phyloP scores from a whole-genome alignment of 2,113 vertebrate species.

The Mola mola region DNA sequence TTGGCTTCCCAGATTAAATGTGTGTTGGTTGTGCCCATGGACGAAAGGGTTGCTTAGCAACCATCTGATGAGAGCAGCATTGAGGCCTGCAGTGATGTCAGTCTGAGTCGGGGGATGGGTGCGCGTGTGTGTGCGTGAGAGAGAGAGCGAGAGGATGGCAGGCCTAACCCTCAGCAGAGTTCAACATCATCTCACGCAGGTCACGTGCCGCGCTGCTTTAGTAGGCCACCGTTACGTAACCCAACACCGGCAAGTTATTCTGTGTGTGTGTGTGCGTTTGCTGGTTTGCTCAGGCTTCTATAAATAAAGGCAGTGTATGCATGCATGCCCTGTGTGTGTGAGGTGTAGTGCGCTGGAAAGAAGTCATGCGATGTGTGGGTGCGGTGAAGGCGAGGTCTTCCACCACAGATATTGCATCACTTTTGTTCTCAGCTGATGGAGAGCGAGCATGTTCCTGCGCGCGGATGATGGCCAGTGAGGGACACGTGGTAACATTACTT shows the following conservation, averaged over 20 bases:
- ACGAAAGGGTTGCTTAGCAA: slow-evolving; percentile 80
- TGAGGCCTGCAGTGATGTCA: slow-evolving; percentile 71
- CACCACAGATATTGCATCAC: slow-evolving; percentile 38
- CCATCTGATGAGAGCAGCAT: slow-evolving; percentile 70
- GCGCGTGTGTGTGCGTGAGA: slow-evolving; percentile 22
- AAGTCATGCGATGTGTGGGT: slow-evolving; percentile 48
- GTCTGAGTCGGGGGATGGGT: slow-evolving; percentile 61
- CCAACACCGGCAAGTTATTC: slow-evolving; percentile 27
- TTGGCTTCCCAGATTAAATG: slow-evolving; percentile 70
- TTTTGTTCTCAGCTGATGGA: slow-evolving; percentile 37
- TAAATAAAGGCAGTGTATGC: slow-evolving; percentile 57
- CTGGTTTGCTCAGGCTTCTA: slow-evolving; percentile 32
- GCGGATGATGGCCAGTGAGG: not conserved
- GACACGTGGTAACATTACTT: slow-evolving; percentile 14
- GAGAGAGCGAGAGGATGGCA: slow-evolving; percentile 23
- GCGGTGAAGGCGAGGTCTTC: slow-evolving; percentile 41
- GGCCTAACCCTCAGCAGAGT: slow-evolving; percentile 63
- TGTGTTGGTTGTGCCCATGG: slow-evolving; percentile 74
- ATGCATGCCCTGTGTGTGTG: slow-evolving; percentile 18
- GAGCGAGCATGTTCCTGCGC: not conserved
- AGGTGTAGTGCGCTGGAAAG: slow-evolving; percentile 11
- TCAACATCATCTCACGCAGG: slow-evolving; percentile 67
- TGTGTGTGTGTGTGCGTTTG: slow-evolving; percentile 24
- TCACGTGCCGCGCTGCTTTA: slow-evolving; percentile 69
- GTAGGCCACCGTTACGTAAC: slow-evolving; percentile 72